phyloP scores from a whole-genome alignment of 2,888 invertebrate species.

The Acronicta alni region DNA sequence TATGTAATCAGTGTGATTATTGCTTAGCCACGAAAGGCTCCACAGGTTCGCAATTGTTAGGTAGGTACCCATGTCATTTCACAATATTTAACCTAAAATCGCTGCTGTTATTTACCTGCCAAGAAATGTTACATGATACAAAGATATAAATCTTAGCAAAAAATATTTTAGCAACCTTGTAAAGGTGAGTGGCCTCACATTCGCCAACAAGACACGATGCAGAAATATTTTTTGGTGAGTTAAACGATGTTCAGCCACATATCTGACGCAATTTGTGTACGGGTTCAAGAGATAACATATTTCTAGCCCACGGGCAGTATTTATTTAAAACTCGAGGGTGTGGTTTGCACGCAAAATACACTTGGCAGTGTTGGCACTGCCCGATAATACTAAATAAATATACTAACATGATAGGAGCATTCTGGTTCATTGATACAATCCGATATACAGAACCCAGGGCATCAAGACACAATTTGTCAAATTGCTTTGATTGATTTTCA shows the following conservation, averaged over 20 bases:
- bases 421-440: conserved; percentile 16
- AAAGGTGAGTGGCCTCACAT: conserved; percentile 69
- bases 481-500: no score
- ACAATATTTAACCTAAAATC: no score
- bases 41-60: no score
- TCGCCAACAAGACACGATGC: conserved; percentile 42
- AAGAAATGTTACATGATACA: conserved; percentile 14
- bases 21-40: no score
- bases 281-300: conserved; percentile 26
- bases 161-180: conserved; percentile 63
- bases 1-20: no score
- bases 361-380: conserved; percentile 52
- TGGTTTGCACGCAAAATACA: conserved; percentile 59
- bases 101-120: conserved; percentile 6
- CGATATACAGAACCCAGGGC: no score
- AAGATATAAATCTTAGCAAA: conserved; percentile 13
- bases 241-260: conserved; percentile 18
- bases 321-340: conserved; percentile 56
- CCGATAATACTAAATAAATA: conserved; percentile 64
- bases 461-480: no score
- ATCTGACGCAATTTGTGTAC: conserved; percentile 33
- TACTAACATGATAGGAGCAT: conserved; percentile 27
- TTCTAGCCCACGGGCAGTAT: conserved; percentile 36
- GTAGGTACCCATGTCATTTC: no score
- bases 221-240: conserved; percentile 23